phyloP scores from a whole-genome alignment of 2,797 vertebrate genomes.

The Crenichthys baileyi region DNA sequence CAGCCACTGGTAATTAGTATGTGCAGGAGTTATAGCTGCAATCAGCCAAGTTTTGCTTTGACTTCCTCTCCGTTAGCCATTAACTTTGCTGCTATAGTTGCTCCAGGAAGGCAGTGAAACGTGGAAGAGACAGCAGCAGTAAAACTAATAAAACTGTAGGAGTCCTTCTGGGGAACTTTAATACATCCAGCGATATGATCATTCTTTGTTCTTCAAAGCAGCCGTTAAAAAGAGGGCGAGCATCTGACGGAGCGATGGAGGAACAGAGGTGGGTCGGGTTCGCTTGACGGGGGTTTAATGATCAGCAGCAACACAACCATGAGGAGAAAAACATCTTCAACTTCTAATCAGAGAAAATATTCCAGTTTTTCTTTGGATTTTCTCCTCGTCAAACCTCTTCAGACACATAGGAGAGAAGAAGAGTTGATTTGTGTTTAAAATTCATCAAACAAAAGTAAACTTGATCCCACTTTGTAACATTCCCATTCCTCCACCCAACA shows the following conservation, averaged over 20 bases:
- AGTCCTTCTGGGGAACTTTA: constrained; percentile 83
- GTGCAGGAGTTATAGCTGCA: constrained; percentile 81
- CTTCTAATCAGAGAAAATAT: constrained; percentile 40
- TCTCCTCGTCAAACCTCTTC: too few species aligned
- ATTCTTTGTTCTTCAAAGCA: constrained; percentile 78
- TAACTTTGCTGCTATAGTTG: constrained; percentile 75
- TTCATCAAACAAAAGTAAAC: too few species aligned
- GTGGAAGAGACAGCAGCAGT: constrained; percentile 78
- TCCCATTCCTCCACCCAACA: too few species aligned
- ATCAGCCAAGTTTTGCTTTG: constrained; percentile 81
- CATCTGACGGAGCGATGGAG: constrained; percentile 50
- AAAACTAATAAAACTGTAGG: constrained; percentile 83
- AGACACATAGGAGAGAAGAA: too few species aligned
- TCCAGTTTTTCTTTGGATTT: not conserved
- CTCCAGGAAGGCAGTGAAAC: constrained; percentile 77
- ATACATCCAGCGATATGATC: constrained; percentile 80
- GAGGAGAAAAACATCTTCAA: constrained; percentile 31
- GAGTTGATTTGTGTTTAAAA: too few species aligned
- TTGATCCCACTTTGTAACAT: too few species aligned
- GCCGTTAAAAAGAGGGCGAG: constrained; percentile 69
- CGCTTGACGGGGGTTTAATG: constrained; percentile 26
- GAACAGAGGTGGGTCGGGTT: constrained; percentile 14
- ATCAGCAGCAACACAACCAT: constrained; percentile 1
- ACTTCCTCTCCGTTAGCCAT: constrained; percentile 77
- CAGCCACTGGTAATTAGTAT: constrained; percentile 86